Percentiles rank a stretch among this genome's conserved stretches.
phyloP scores from a whole-genome alignment of 2,113 vertebrate species.

The Petaurus breviceps region DNA sequence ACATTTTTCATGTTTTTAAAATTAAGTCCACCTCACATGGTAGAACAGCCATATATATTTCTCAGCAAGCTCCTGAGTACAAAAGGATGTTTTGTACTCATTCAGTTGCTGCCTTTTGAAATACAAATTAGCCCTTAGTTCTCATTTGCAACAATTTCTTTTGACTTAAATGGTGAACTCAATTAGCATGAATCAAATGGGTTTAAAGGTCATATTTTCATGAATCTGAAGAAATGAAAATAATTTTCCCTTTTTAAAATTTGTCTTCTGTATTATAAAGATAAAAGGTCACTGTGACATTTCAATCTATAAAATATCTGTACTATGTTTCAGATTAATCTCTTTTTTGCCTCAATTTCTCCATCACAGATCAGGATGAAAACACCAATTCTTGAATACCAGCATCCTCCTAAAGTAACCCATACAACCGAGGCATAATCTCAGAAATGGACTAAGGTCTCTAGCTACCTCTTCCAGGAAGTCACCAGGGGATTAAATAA shows the following conservation, averaged over 20 bases:
- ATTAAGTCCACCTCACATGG: not conserved
- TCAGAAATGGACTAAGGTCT: not conserved
- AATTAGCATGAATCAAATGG: not conserved
- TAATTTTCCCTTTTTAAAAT: not conserved
- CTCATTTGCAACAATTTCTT: not conserved
- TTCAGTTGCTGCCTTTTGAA: conserved; percentile 22
- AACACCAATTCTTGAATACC: not conserved
- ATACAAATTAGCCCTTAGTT: not conserved
- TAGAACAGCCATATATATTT: not conserved
- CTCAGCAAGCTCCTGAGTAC: not conserved
- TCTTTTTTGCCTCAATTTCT: not conserved
- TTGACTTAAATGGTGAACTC: not conserved
- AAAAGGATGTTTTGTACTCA: not conserved
- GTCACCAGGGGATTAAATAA: not conserved
- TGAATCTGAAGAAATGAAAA: not conserved
- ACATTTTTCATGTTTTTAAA: conserved; percentile 32
- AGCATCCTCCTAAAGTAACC: not conserved
- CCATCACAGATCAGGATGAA: not conserved
- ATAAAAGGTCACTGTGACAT: accelerated
- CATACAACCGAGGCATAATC: not conserved
- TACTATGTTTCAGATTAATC: not conserved
- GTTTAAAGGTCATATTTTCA: not conserved
- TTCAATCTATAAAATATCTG: no score
- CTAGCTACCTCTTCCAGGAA: not conserved
- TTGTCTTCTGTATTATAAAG: not conserved